Evolutionary conservation across 2,888 invertebrate genomes (phyloP), one percentile per base, ranked within the genome.

Genomic region (Ochlodes sylvanus): DNA sequence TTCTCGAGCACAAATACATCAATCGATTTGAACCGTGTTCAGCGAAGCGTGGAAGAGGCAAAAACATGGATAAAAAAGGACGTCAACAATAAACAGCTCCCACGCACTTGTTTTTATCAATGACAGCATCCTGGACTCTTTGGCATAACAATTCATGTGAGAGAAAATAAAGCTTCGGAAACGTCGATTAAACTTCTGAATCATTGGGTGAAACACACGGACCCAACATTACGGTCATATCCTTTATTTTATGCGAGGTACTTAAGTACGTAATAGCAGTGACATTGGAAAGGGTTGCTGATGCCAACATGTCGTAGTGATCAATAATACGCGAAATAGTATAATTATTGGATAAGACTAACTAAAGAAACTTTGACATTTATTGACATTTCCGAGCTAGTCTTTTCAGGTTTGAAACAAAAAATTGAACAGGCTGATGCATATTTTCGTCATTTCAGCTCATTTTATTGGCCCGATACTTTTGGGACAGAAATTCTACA

Each of bases 81-180:
- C 83, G 85, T 81, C 82, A 83, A 84, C 82, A 85, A 83, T 80
- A 81, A 80, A 73, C 73, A 70, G 75, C 81, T 80, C 87, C 85
- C 85, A 86, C 87, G 83, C 84, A 68, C 52, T 73, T 61, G 55
- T 67, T 67, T 67, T 67, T 66, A 61, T 44, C 67, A 67, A 61
- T 61, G 61, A 60, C 60, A 61, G 67, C 67, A 67, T 67, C 61
- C 67, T 67, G 67, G 61, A 55, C 55, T 44, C 58, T 41, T 57
- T 60, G 61, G 44, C n/a, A 61, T 41, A 44, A 67, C 61, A 61
- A 67, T 67, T 61, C 67, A 61, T 61, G 67, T 67, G 61, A 27
- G 67, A 67, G 44, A 55, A 67, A 61, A 60, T 47, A 55, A 44
- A 19, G 54, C 61, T 61, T 67, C 67, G 61, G 67, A 67, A 61